These are phyloP conservation scores for Enteromius treurensis DNA, from an alignment of 2,797 vertebrate species.

Conservation along the genomic window DNA sequence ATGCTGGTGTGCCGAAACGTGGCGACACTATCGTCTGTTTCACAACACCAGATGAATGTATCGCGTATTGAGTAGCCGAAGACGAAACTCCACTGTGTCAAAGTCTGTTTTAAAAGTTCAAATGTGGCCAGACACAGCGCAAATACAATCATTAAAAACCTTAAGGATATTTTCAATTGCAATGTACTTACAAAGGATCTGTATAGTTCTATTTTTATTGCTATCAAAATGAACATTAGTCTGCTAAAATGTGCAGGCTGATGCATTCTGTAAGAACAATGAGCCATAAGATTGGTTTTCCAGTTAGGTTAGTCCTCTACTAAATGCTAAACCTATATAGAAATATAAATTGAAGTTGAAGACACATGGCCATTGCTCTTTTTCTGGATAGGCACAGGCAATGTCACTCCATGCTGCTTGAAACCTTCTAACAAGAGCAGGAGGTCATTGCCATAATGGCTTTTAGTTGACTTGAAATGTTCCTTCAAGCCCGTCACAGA, in stretches of 20 bases:
- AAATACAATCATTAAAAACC: slow-evolving; percentile 66
- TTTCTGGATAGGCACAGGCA: not conserved
- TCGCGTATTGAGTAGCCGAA: slow-evolving; percentile 45
- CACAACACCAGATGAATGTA: slow-evolving; percentile 67
- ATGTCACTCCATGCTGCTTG: not conserved
- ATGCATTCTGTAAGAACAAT: slow-evolving; percentile 56
- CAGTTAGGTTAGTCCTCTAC: slow-evolving; percentile 19
- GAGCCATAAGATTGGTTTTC: slow-evolving; percentile 22
- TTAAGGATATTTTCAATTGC: slow-evolving; percentile 48
- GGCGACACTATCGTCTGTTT: slow-evolving; percentile 35
- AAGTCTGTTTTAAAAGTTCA: slow-evolving; percentile 42
- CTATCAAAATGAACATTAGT: slow-evolving; percentile 41
- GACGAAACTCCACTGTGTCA: slow-evolving; percentile 37
- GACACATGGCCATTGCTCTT: slow-evolving; percentile 2
- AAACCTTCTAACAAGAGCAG: slow-evolving; percentile 10
- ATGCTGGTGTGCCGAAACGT: slow-evolving; percentile 42
- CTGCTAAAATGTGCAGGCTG: slow-evolving; percentile 41
- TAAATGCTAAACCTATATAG: slow-evolving; percentile 11
- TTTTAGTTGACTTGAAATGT: slow-evolving; percentile 6
- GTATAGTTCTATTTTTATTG: slow-evolving; percentile 65
- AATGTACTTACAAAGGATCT: slow-evolving; percentile 44
- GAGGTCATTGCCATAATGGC: slow-evolving; percentile 7
- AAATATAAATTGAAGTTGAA: slow-evolving; percentile 13
- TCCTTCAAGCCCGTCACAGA: slow-evolving; percentile 23
- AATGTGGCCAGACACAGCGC: slow-evolving; percentile 27